Evolutionary conservation across 2,888 invertebrate species (phyloP).

Genomic region (Ypsolopha sequella): DNA sequence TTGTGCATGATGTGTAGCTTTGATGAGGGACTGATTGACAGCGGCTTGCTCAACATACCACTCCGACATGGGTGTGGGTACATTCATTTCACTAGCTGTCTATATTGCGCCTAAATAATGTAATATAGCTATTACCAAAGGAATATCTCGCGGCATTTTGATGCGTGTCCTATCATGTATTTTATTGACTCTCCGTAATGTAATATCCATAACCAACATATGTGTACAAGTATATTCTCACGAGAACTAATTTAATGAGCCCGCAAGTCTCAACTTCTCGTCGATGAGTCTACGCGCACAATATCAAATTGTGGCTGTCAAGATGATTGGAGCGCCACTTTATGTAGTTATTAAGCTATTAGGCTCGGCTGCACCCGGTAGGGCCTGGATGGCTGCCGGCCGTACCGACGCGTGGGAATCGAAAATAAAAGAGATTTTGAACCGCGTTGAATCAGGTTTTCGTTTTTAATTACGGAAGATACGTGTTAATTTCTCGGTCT

Average conservation of each 20-base stretch:
- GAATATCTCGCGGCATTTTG: too few species aligned
- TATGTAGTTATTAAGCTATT: slow-evolving; percentile 16
- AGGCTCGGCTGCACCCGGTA: slow-evolving; percentile 1
- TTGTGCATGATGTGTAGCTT: slow-evolving; percentile 14
- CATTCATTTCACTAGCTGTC: background rate
- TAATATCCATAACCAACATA: too few species aligned
- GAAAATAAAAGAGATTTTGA: slow-evolving; percentile 5
- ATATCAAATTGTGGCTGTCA: slow-evolving; percentile 1
- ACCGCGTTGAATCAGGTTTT: background rate
- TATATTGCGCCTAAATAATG: too few species aligned
- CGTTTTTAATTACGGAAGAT: slow-evolving; percentile 1
- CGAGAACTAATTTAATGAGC: slow-evolving; percentile 17
- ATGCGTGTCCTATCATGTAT: too few species aligned
- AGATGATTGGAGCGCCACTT: slow-evolving; percentile 8
- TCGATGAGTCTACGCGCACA: background rate
- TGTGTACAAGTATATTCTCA: slow-evolving; percentile 11
- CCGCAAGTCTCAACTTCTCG: background rate
- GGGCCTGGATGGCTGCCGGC: background rate
- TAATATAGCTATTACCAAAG: too few species aligned
- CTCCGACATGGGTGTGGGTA: slow-evolving; percentile 2
- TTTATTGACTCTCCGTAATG: too few species aligned
- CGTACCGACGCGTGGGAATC: slow-evolving; percentile 11
- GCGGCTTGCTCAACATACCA: background rate
- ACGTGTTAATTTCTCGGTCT: slow-evolving; percentile 12
- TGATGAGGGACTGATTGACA: slow-evolving; percentile 4